Base-by-base conservation (phyloP, 1,140 invertebrate species). In the Scaptodrosophila lebanonensis region DNA sequence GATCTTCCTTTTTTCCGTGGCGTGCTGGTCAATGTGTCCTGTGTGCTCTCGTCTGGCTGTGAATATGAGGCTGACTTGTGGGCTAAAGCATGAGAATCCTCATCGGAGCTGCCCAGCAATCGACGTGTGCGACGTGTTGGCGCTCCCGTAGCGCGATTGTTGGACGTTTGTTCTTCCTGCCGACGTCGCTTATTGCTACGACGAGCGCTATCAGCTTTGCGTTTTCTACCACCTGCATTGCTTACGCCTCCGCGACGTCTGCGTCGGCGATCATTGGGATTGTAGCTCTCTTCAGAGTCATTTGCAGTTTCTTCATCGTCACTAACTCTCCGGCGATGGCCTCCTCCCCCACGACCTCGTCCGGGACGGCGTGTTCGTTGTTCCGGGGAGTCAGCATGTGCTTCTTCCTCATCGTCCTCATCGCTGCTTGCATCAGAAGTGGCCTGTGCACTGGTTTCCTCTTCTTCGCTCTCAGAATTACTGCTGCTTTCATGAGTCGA, bases 241-340 rank as follows among this genome's bases (percentile, higher is more conserved):
- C 1, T 15, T 5, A 35, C 45, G 5, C 29, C 15, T 2, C 59
- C 3, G 2, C 59, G 32, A 22, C 61, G 51, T 12, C 43, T 64
- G 18, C 48, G 38, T 5, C 65, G 66, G 27, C 66, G 53, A 25
- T 79, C 72, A 22, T 79, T 86, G 9, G 87, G 87, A 35, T 86
- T 87, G 38, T 88, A 88, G 43, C 87, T 88, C 13, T 88, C 87
- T 45, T 88, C 87, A 3, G 86, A 87, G 43, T 87, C 85, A 40
- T 79, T 68, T 16, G 39, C 59, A 51, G 61, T 60, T 38, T 25
- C 60, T 8, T 79, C 76, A 32, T 72, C 63, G 11, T 69, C 73
- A 9, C 51, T 68, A 5, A 53, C 29, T n/a, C 49, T 59, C 6
- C 57, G 54, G 13, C 68, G 48, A n/a, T n/a, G n/a, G n/a, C 15